A percentile compares a stretch with the other conserved stretches of the same genome.
Conservation (phyloP, 2,797 vertebrate species). For the Xyrichtys novacula region DNA sequence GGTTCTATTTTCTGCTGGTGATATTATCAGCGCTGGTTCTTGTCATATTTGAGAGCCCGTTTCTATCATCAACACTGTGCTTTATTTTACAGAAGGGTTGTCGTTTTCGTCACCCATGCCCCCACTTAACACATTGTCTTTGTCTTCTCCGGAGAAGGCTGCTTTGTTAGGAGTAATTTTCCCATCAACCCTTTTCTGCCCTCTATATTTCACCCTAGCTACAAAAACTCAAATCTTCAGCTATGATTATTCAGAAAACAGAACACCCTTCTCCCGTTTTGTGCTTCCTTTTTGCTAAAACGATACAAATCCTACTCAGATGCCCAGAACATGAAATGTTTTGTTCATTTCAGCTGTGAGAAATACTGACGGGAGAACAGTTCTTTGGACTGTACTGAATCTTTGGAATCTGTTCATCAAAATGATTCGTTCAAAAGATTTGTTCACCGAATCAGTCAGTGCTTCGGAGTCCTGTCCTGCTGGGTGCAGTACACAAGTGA, state of each 20-base stretch:
- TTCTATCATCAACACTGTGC: neutral
- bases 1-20: neutral
- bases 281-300: neutral
- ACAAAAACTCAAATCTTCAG: constrained; percentile 3
- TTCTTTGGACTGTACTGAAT: too few species aligned
- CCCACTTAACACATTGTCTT: constrained; percentile 5
- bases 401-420: too few species aligned
- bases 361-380: too few species aligned
- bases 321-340: neutral
- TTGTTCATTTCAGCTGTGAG: neutral
- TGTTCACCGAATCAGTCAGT: too few species aligned
- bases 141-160: neutral
- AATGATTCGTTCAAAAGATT: too few species aligned
- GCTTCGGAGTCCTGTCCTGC: too few species aligned
- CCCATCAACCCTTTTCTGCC: neutral
- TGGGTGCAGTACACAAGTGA: too few species aligned
- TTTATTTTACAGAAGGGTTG: neutral
- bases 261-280: constrained; percentile 2
- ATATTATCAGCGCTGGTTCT: neutral
- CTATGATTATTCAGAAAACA: neutral
- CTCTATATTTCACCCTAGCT: neutral
- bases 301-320: neutral
- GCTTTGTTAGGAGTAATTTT: constrained; percentile 12
- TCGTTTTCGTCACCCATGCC: neutral
- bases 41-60: constrained; percentile 15